Base-by-base conservation (phyloP, 2,113 vertebrate genomes). In the Nymphicus hollandicus region DNA sequence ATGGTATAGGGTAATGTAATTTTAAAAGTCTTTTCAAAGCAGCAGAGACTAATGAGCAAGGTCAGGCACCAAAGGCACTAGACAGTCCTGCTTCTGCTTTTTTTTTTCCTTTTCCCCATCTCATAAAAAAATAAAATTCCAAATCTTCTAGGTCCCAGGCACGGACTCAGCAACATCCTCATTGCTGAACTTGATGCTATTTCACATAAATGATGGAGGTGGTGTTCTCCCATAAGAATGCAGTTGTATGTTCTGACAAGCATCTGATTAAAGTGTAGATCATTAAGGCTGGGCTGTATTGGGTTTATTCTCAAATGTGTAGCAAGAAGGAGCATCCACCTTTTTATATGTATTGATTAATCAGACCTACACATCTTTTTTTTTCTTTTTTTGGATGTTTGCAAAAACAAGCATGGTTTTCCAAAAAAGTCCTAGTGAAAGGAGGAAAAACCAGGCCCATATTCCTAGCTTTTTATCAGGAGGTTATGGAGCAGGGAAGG, bases 31-130 rank as follows among this genome's bases (percentile, higher is more conserved):
- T 92, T 89, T 87, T 95, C 94, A 95, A 97, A 97, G 96, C 94
- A 92, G 92, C 79, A 29, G 89, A 98, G 97, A 98, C 98, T 98
- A 98, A 98, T 93, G 96, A 97, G 95, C 96, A 97, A 98, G 95
- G 98, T 97, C 94, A 92, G 79, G 94, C 93, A 96, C 93, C 89
- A 97, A 98, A 96, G 47, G 91, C 56, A 49, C n/a, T 27, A 31
- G n/a, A 88, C 63, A 43, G 27, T 11, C 69, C 53, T 33, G 17
- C 49, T 80, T 69, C 52, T 79, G 15, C 17, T 0, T 23, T 25
- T 47, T 29, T 56, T 64, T 61, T 23, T 2, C 5, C 18, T 66
- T 50, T 19, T 52, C 33, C 41, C 17, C n/a, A 35, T 10, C 43
- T 73, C 63, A 85, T 63, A 31, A 86, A 92, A 91, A 78, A 92